A percentile compares a stretch with the other conserved stretches of the same genome.
Conservation (phyloP, 2,113 vertebrate species). For the Indicator maculatus region DNA sequence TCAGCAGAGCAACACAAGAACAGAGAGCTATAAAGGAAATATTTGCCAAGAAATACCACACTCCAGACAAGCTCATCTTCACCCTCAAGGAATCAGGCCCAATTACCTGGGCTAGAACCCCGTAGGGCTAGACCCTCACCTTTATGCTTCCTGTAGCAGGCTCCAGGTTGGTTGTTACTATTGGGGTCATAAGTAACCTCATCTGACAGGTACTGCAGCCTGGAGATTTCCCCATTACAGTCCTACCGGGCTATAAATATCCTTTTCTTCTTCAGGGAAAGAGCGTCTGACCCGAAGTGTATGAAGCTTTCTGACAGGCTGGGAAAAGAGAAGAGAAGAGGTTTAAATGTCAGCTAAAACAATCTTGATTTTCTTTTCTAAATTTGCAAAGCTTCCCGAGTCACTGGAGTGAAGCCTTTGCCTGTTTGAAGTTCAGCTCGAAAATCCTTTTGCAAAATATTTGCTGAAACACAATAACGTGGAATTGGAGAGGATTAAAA, state of each 20-base stretch:
- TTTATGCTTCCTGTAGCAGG: background rate
- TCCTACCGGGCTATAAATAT: conserved; percentile 67
- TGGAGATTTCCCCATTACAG: conserved; percentile 38
- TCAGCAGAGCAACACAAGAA: background rate
- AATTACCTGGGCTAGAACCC: background rate
- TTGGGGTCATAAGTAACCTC: conserved; percentile 51
- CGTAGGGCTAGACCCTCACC: background rate
- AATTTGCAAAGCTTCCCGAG: conserved; percentile 62
- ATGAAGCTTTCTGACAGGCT: conserved; percentile 68
- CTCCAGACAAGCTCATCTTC: background rate
- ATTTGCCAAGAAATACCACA: background rate
- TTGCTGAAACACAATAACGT: conserved; percentile 74
- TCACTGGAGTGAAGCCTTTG: conserved; percentile 53
- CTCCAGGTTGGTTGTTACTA: conserved; percentile 32
- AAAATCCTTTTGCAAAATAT: conserved; percentile 79
- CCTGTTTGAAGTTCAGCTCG: conserved; percentile 74
- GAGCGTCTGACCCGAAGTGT: conserved; percentile 52
- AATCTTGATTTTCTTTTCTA: conserved; percentile 71
- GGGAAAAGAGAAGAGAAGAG: conserved; percentile 58
- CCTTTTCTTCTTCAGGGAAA: conserved; percentile 66
- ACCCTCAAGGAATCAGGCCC: background rate
- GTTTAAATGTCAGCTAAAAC: conserved; percentile 78
- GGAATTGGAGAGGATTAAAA: conserved; percentile 65
- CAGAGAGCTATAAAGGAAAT: background rate
- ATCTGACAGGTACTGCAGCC: conserved; percentile 57